phyloP scores from a whole-genome alignment of 2,888 invertebrate genomes.

The Bombylius discolor region DNA sequence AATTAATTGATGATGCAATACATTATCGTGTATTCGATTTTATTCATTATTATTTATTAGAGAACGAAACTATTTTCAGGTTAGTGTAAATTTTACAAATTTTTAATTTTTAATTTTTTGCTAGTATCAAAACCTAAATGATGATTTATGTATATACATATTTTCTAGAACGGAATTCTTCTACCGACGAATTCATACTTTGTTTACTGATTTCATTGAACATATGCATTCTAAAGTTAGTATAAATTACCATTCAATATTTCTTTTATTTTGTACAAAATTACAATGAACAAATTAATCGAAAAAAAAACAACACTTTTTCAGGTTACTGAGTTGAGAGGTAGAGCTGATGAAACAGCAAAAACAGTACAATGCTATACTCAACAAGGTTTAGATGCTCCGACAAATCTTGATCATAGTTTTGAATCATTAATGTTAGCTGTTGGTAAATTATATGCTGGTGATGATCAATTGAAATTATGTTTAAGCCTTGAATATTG shows the following conservation, averaged over 20 bases:
- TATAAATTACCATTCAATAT: background rate
- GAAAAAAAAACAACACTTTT: background rate
- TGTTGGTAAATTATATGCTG: slow-evolving; percentile 61
- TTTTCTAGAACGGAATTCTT: slow-evolving; percentile 57
- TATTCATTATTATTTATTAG: slow-evolving; percentile 57
- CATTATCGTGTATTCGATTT: slow-evolving; percentile 69
- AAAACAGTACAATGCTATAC: slow-evolving; percentile 61
- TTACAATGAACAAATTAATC: background rate
- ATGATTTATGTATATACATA: background rate
- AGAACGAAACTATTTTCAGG: slow-evolving; percentile 52
- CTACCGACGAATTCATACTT: slow-evolving; percentile 64
- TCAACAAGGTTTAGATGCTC: slow-evolving; percentile 64
- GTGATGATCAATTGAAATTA: slow-evolving; percentile 52
- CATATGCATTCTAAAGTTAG: slow-evolving; percentile 79
- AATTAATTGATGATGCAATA: slow-evolving; percentile 65
- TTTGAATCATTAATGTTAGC: slow-evolving; percentile 74
- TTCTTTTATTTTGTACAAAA: background rate
- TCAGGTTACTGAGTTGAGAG: slow-evolving; percentile 58
- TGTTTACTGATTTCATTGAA: slow-evolving; percentile 84
- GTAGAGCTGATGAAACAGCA: slow-evolving; percentile 79
- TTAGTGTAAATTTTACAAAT: slow-evolving; percentile 21
- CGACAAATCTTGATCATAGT: slow-evolving; percentile 56
- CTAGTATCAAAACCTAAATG: too few relatives aligned
- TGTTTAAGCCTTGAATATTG: slow-evolving; percentile 72
- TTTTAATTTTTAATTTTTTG: background rate